These are phyloP conservation scores for Trilocha varians DNA, from an alignment of 2,888 invertebrate genomes.

Conservation along the genomic window DNA sequence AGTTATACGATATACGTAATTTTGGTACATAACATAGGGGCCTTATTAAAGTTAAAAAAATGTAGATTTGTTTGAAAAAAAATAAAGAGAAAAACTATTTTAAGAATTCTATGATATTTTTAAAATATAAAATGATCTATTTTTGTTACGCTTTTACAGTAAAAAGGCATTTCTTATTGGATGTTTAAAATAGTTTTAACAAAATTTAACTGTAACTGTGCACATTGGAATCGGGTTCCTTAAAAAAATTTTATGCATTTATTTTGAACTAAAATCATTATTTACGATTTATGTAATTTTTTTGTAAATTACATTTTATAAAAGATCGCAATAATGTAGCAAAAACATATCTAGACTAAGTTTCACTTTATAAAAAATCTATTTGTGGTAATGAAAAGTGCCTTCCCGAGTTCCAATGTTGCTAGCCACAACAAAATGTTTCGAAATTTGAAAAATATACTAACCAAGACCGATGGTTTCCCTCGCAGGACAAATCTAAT, in stretches of 20 bases:
- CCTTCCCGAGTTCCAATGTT: neutral
- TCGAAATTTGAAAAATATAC: conserved; percentile 12
- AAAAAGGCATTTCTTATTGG: conserved; percentile 34
- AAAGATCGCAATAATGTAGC: neutral
- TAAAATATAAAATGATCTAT: conserved; percentile 51
- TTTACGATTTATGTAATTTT: too few species aligned
- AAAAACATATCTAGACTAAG: too few species aligned
- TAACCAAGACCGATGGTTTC: conserved; percentile 16
- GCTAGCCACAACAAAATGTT: neutral
- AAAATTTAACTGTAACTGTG: neutral
- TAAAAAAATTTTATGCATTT: too few species aligned
- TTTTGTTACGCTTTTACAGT: conserved; percentile 65
- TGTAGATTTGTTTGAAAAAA: conserved; percentile 40
- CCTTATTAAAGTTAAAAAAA: conserved; percentile 41
- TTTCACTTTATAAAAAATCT: too few species aligned
- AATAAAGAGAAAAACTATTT: conserved; percentile 44
- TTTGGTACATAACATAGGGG: conserved; percentile 59
- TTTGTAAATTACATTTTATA: neutral
- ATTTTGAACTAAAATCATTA: too few species aligned
- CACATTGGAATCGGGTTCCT: neutral
- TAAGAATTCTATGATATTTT: conserved; percentile 52
- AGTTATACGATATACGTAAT: conserved; percentile 58
- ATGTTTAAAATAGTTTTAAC: conserved; percentile 5
- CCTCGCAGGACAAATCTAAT: conserved; percentile 35
- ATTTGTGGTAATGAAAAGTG: neutral